A percentile compares a stretch with the other conserved stretches of the same genome.
These are phyloP conservation scores for Actinostola sp. DNA, from an alignment of 92 coral and sea anemone genomes.

Conservation along the genomic window DNA sequence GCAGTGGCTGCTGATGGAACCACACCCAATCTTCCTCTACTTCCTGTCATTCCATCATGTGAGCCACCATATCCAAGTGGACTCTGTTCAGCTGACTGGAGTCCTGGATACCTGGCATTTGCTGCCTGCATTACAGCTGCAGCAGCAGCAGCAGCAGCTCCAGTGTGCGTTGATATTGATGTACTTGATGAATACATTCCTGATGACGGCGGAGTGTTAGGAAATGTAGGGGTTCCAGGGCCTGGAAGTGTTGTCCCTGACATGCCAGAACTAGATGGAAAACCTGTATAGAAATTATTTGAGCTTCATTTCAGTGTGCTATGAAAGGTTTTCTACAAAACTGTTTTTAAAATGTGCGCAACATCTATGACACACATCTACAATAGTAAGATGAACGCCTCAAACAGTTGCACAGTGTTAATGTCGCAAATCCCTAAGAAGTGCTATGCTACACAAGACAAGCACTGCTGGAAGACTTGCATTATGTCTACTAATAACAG, in stretches of 20 bases:
- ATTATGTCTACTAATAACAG: background rate
- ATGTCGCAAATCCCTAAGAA: slow-evolving; percentile 46
- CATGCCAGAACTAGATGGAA: slow-evolving; percentile 5
- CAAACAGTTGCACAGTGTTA: slow-evolving; percentile 25
- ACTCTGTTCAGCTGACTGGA: slow-evolving; percentile 51
- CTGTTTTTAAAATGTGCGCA: slow-evolving; percentile 18
- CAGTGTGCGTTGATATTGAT: slow-evolving; percentile 50
- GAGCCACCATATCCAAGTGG: slow-evolving; percentile 58
- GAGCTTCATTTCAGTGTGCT: background rate
- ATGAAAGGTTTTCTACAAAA: background rate
- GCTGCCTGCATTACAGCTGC: slow-evolving; percentile 78
- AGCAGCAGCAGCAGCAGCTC: slow-evolving; percentile 93
- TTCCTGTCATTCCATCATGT: slow-evolving; percentile 63
- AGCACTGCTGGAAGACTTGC: slow-evolving; percentile 38
- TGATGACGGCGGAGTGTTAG: slow-evolving; percentile 39
- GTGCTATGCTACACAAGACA: slow-evolving; percentile 1
- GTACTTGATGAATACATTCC: slow-evolving; percentile 19
- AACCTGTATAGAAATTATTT: background rate
- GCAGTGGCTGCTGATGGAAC: slow-evolving; percentile 55
- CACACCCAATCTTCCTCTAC: slow-evolving; percentile 58
- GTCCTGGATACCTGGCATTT: slow-evolving; percentile 66
- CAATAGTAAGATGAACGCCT: slow-evolving; percentile 10
- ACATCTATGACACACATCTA: slow-evolving; percentile 27
- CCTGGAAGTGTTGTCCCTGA: slow-evolving; percentile 3
- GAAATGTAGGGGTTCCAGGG: slow-evolving; percentile 12